These are phyloP conservation scores for Seira ritae DNA, from an alignment of 2,888 invertebrate species.

Conservation along the genomic window DNA sequence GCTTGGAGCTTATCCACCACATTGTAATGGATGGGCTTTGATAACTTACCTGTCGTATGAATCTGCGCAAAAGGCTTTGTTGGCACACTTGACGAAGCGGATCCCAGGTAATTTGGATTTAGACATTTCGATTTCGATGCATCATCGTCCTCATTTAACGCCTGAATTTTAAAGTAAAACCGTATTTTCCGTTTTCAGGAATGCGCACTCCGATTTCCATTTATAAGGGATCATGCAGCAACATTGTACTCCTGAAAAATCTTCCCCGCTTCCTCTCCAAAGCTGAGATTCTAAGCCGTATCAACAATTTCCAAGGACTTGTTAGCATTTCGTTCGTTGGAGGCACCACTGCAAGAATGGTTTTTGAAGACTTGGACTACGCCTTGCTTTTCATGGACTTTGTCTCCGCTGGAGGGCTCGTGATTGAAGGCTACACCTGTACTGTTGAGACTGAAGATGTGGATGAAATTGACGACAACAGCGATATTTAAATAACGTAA, in stretches of 20 bases:
- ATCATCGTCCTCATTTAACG: not conserved
- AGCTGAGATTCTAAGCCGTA: conserved; percentile 62
- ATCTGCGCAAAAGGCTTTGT: conserved; percentile 69
- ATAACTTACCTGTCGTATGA: conserved; percentile 68
- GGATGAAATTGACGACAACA: conserved; percentile 63
- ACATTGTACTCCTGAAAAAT: conserved; percentile 70
- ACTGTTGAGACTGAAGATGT: conserved; percentile 68
- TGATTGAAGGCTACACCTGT: conserved; percentile 69
- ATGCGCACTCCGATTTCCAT: conserved; percentile 66
- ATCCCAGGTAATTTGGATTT: conserved; percentile 66
- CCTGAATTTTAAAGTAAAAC: not conserved
- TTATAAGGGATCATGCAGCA: conserved; percentile 70
- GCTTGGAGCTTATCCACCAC: conserved; percentile 19
- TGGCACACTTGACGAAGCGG: conserved; percentile 62
- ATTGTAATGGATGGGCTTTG: conserved; percentile 69
- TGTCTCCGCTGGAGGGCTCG: conserved; percentile 65
- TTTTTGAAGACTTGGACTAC: conserved; percentile 69
- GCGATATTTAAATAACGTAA: conserved; percentile 30
- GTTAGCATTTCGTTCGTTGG: conserved; percentile 65
- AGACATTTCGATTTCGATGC: not conserved
- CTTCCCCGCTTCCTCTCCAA: conserved; percentile 66
- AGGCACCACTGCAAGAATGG: conserved; percentile 66
- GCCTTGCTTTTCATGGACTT: conserved; percentile 71
- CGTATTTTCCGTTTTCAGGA: conserved; percentile 46
- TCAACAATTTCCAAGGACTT: conserved; percentile 68